phyloP scores from a whole-genome alignment of 2,797 vertebrate genomes.

The Melanotaenia parkinsoni region DNA sequence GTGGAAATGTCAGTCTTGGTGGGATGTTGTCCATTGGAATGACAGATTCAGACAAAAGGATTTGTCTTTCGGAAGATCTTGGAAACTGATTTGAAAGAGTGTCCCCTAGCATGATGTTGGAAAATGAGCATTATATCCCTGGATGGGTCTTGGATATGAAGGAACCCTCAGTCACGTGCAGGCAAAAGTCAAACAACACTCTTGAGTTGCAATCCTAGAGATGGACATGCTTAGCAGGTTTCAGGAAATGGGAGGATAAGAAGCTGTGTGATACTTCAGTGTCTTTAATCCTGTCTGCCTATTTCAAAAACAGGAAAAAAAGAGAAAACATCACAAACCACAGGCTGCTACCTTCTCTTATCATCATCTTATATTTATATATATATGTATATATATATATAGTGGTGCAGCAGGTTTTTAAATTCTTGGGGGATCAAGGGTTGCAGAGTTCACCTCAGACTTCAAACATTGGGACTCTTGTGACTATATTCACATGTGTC shows the following conservation, averaged over 20 bases:
- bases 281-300: slow-evolving; percentile 23
- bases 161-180: slow-evolving; percentile 38
- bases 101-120: slow-evolving; percentile 22
- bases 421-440: slow-evolving; percentile 43
- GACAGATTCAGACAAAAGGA: slow-evolving; percentile 65
- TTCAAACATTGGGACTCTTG: slow-evolving; percentile 77
- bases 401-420: slow-evolving; percentile 68
- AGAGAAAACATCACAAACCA: slow-evolving; percentile 8
- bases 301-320: background rate
- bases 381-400: background rate
- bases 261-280: slow-evolving; percentile 9
- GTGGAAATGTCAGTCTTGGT: slow-evolving; percentile 58
- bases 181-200: slow-evolving; percentile 47
- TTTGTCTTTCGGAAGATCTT: slow-evolving; percentile 76
- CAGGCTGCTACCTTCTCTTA: background rate
- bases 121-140: slow-evolving; percentile 36
- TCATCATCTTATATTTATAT: slow-evolving; percentile 10
- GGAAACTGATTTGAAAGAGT: slow-evolving; percentile 57
- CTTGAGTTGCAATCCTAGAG: slow-evolving; percentile 55
- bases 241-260: slow-evolving; percentile 26
- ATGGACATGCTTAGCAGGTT: slow-evolving; percentile 45
- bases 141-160: slow-evolving; percentile 21
- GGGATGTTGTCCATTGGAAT: slow-evolving; percentile 70
- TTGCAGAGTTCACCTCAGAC: slow-evolving; percentile 65
- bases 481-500: slow-evolving; percentile 72